A percentile compares a stretch with the other conserved stretches of the same genome.
Conservation (phyloP, 2,797 vertebrate species). For the Tiaroga cobitis region DNA sequence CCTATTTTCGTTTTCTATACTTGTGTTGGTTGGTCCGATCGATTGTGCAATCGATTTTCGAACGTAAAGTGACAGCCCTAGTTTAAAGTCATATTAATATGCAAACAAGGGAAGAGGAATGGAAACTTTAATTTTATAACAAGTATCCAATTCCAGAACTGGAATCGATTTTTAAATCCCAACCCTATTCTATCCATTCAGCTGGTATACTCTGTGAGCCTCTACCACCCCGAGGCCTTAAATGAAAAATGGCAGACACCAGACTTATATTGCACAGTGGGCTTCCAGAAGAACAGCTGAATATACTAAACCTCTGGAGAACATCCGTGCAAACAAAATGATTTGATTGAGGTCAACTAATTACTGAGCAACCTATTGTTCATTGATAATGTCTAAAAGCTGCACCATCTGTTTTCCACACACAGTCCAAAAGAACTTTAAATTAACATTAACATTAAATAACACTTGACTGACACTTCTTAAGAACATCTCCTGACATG, state of each 20-base stretch:
- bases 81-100: too few relatives aligned
- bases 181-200: not conserved
- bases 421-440: conserved; percentile 13
- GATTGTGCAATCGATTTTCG: too few relatives aligned
- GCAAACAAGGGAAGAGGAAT: too few relatives aligned
- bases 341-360: conserved; percentile 46
- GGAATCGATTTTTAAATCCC: not conserved
- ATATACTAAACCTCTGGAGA: conserved; percentile 18
- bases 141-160: too few relatives aligned
- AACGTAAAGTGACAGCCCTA: too few relatives aligned
- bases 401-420: conserved; percentile 39
- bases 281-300: conserved; percentile 21
- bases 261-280: conserved; percentile 1
- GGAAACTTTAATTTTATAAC: too few relatives aligned
- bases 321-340: conserved; percentile 29
- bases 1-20: too few relatives aligned
- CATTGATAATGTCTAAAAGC: conserved; percentile 22
- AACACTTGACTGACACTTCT: conserved; percentile 20
- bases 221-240: not conserved
- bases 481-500: not conserved
- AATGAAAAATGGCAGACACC: conserved; percentile 32
- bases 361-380: conserved; percentile 43
- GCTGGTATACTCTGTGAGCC: conserved; percentile 1
- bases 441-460: too few relatives aligned
- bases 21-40: too few relatives aligned